Evolutionary conservation across 2,888 invertebrate genomes (phyloP).

Genomic region (Tetheella fluctuosa): DNA sequence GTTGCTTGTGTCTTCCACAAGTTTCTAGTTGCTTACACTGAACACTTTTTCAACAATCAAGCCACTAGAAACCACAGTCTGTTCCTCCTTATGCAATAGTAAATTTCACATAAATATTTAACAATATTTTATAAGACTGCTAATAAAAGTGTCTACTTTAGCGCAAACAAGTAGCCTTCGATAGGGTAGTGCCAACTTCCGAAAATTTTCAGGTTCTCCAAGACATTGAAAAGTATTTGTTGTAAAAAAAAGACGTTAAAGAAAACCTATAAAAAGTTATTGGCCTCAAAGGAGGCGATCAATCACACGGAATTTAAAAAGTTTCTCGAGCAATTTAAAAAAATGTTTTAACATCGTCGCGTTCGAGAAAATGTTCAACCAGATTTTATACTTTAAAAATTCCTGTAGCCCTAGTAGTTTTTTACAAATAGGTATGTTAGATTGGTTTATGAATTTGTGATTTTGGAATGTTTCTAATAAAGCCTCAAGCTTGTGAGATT

Average conservation of each 20-base stretch:
- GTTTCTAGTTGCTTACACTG: no score
- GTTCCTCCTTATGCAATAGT: no score
- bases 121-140: no score
- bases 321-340: not conserved
- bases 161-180: no score
- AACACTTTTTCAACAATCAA: no score
- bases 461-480: not conserved
- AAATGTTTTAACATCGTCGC: not conserved
- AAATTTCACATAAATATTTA: no score
- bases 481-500: not conserved
- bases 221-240: not conserved
- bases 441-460: not conserved
- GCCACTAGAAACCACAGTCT: no score
- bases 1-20: no score
- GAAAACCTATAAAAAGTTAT: not conserved
- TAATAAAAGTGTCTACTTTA: no score
- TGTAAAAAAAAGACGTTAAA: not conserved
- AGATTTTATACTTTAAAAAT: not conserved
- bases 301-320: constrained; percentile 6
- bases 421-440: not conserved
- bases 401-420: no score
- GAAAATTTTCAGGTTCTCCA: not conserved
- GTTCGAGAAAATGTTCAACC: not conserved
- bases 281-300: constrained; percentile 2
- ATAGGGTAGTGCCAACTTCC: not conserved